Evolutionary conservation across 2,888 invertebrate species (phyloP), one percentile per base, ranked within the genome.

Genomic region (Lasioglossum villosulum): DNA sequence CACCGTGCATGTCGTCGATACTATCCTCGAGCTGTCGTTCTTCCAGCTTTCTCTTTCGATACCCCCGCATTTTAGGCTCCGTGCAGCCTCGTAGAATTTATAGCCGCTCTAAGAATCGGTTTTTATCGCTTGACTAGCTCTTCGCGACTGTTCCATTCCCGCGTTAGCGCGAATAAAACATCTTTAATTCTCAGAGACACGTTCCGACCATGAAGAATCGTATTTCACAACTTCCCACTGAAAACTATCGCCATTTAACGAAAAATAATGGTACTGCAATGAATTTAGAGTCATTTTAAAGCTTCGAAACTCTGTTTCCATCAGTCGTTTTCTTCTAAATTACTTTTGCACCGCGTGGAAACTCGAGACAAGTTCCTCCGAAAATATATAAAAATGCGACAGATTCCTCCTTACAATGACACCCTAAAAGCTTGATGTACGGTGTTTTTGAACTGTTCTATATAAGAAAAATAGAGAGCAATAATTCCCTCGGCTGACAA

Each of bases 21-120:
- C 74, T 75, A 81, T 79, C 81, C 75, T 68, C 83, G 39, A 63
- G 37, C 71, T 72, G 63, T 84, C 37, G 73, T 78, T 84, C 84
- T 84, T 81, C 59, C 80, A 37, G 77, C 89, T 89, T 87, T 88
- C 89, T 87, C 87, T 70, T 73, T 87, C 89, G 81, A 87, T 83
- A 78, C 56, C 52, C 52, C 75, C 76, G 79, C 81, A 8, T 79
- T 34, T 42, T 78, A 27, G 73, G 71, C 59, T 8, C 39, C 23
- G n/a, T 30, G 27, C 81, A 72, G 63, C 52, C 59, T 63, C 59
- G 76, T 48, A 72, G 37, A 63, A 68, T 72, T 79, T 88, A 83
- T 70, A 70, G 37, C 27, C 37, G 2, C 16, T 27, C 63, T 4
- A 30, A 30, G 6, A 30, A 30, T 63, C 30, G 30, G 30, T 30